Evolutionary conservation across 1,140 invertebrate species (phyloP).

Genomic region (Trichoplusia ni): DNA sequence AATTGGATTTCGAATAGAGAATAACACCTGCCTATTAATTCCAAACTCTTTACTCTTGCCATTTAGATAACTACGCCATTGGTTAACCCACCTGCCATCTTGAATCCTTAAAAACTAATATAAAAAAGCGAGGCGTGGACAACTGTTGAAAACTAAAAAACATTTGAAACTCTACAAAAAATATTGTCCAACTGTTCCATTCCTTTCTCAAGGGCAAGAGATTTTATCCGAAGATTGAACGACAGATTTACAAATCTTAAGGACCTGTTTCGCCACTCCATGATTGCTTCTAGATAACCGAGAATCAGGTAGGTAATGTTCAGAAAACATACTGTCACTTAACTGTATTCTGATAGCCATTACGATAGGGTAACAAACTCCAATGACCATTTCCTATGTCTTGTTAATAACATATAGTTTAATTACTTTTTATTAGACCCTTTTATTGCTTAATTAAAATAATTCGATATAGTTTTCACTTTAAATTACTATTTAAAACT

Average conservation of each 20-base stretch:
- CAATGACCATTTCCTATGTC: neutral
- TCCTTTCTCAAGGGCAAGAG: no score
- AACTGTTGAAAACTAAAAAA: neutral
- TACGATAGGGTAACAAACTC: neutral
- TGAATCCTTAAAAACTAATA: neutral
- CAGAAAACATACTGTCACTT: neutral
- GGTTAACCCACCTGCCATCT: neutral
- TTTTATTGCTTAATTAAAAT: conserved; percentile 8
- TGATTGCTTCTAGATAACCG: no score
- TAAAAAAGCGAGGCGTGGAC: neutral
- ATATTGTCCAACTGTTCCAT: no score
- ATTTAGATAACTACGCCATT: neutral
- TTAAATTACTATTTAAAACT: neutral
- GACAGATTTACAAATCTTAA: no score
- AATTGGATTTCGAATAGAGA: neutral
- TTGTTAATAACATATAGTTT: neutral
- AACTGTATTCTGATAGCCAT: neutral
- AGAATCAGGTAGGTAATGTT: neutral
- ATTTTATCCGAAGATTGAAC: no score
- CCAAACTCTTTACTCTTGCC: neutral
- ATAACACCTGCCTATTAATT: neutral
- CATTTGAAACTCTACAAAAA: neutral
- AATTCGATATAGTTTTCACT: conserved; percentile 7
- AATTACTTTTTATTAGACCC: conserved; percentile 11
- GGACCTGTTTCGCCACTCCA: no score